These are phyloP conservation scores for Pristiophorus japonicus DNA, from an alignment of 2,113 vertebrate species.

Conservation along the genomic window DNA sequence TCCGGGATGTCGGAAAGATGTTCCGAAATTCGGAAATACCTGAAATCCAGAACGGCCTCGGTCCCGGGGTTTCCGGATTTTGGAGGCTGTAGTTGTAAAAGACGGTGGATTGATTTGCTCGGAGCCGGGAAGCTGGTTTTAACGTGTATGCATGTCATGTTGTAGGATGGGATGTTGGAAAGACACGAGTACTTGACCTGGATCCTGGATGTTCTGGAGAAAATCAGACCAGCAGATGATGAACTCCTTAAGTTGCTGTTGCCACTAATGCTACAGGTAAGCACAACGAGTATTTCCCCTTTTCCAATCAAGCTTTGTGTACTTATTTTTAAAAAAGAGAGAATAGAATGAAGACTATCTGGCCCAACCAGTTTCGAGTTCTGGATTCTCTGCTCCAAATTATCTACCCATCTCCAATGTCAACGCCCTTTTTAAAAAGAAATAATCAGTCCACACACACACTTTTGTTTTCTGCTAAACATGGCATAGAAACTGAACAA, in stretches of 20 bases:
- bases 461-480: not conserved
- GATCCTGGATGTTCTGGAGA: slow-evolving; percentile 67
- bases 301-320: not conserved
- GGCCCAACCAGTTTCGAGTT: not conserved
- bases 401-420: not conserved
- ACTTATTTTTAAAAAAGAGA: not conserved
- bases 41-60: no score
- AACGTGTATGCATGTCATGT: not conserved
- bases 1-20: no score
- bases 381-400: not conserved
- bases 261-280: slow-evolving; percentile 62
- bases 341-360: not conserved
- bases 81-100: not conserved
- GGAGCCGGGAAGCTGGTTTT: not conserved
- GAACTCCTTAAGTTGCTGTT: slow-evolving; percentile 64
- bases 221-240: slow-evolving; percentile 58
- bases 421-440: not conserved
- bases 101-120: not conserved
- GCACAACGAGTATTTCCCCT: not conserved
- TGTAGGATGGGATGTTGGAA: slow-evolving; percentile 64
- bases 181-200: slow-evolving; percentile 63
- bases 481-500: not conserved
- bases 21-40: no score
- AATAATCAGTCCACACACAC: not conserved
- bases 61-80: no score